Evolutionary conservation across 2,888 invertebrate species (phyloP).

Genomic region (Brachyopa scutellaris): DNA sequence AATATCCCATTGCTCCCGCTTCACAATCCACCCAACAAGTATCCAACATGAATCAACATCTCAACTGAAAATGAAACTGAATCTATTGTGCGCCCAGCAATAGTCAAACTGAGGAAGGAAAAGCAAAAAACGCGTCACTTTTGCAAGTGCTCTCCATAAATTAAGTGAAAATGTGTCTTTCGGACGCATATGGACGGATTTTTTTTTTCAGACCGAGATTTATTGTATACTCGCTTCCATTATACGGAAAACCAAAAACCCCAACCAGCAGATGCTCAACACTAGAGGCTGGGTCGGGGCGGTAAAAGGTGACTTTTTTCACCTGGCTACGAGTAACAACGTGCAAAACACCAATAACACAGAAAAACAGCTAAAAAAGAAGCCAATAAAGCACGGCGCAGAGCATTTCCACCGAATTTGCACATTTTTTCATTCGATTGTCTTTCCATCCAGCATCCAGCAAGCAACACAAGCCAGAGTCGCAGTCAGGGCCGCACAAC

Average conservation of each 20-base stretch:
- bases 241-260: constrained; percentile 19
- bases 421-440: constrained; percentile 52
- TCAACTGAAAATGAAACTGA: too few relatives aligned
- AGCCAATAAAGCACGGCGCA: constrained; percentile 40
- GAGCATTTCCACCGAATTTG: constrained; percentile 40
- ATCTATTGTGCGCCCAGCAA: constrained; percentile 46
- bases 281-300: constrained; percentile 9
- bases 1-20: constrained; percentile 51
- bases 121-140: constrained; percentile 48
- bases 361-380: constrained; percentile 40
- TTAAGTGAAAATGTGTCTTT: constrained; percentile 61
- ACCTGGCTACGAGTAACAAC: constrained; percentile 55
- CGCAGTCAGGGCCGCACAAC: too few relatives aligned
- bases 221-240: constrained; percentile 48
- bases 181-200: constrained; percentile 36
- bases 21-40: too few relatives aligned
- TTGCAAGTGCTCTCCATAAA: constrained; percentile 69
- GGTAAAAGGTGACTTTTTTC: constrained; percentile 63
- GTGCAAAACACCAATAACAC: constrained; percentile 43
- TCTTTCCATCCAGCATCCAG: too few relatives aligned
- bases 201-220: constrained; percentile 40
- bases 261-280: constrained; percentile 53
- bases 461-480: too few relatives aligned
- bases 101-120: constrained; percentile 51
- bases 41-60: constrained; percentile 39